Base-by-base conservation (phyloP, 1,140 invertebrate species). In the Musca domestica region DNA sequence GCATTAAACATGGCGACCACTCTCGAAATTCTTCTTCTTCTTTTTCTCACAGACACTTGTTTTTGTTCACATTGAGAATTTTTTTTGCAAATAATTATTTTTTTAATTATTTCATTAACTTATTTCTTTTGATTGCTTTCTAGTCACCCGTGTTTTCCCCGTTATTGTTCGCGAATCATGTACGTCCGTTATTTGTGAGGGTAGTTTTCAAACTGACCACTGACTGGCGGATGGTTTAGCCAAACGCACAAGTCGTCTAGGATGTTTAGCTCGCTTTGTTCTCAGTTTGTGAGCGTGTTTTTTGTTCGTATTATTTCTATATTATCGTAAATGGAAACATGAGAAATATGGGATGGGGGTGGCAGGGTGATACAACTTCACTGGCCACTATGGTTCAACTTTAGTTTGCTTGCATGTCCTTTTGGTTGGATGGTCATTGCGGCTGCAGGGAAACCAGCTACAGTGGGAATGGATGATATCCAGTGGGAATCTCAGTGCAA, bases 1-100 rank as follows among this genome's bases (percentile, higher is more conserved):
- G 73, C 64, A 69, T 73, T 79, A 25, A 75, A 80, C 77, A 80
- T 70, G 20, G n/a, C n/a, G n/a, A n/a, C n/a, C n/a, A n/a, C n/a
- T n/a, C n/a, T n/a, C n/a, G n/a, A n/a, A n/a, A n/a, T n/a, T n/a
- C n/a, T n/a, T n/a, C n/a, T n/a, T n/a, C n/a, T 25, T 27, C 17
- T 25, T 61, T 67, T 61, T 51, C 64, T 15, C 30, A 49, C 17
- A 9, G 25, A 3, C n/a, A 48, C 22, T 30, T 52, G 10, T 7
- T 10, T 58, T 67, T 64, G 7, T 15, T 25, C 23, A 56, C 23
- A 30, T 63, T 63, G 10, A 23, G 7, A 12, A 19, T 63, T 12
- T 27, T 56, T 56, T 14, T 22, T 27, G 14, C 14, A 22, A 22
- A 25, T 52, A 66, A 51, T 47, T 67, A 4, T 19, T 25, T 48